Evolutionary conservation across 2,888 invertebrate genomes (phyloP).

Genomic region (Lepidonotus clava): DNA sequence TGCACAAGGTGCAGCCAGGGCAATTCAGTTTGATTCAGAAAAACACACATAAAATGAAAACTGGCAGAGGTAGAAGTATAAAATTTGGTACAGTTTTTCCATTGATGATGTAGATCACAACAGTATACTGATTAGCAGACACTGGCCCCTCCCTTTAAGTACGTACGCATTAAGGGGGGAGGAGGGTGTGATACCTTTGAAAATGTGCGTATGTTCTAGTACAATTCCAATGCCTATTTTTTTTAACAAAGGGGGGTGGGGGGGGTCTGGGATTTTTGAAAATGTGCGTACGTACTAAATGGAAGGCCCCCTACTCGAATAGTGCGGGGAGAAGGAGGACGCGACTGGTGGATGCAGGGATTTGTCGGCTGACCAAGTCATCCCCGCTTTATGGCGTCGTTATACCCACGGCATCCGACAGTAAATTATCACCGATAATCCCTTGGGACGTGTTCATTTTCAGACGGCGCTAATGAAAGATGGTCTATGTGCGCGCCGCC

Average conservation of each 20-base stretch:
- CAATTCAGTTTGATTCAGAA: too few species aligned
- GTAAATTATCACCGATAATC: slow-evolving; percentile 19
- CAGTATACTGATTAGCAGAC: too few species aligned
- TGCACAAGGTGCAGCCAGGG: too few species aligned
- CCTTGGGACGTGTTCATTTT: slow-evolving; percentile 40
- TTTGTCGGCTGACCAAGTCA: slow-evolving; percentile 43
- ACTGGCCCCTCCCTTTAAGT: too few species aligned
- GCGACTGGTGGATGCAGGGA: slow-evolving; percentile 19
- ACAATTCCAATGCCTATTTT: too few species aligned
- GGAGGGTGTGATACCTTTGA: too few species aligned
- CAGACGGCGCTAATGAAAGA: slow-evolving; percentile 38
- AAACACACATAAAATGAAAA: too few species aligned
- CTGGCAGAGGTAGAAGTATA: too few species aligned
- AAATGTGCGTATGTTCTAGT: too few species aligned
- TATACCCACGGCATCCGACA: not conserved
- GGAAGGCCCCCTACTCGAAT: not conserved
- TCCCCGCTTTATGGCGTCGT: slow-evolving; percentile 12
- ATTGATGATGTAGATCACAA: too few species aligned
- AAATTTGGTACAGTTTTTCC: too few species aligned
- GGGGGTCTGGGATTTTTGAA: not conserved
- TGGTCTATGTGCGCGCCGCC: not conserved
- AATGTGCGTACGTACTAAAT: not conserved
- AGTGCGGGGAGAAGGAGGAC: not conserved
- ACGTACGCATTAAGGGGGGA: too few species aligned
- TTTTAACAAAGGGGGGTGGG: not conserved